phyloP scores from a whole-genome alignment of 2,113 vertebrate genomes.

The Eonycteris spelaea region DNA sequence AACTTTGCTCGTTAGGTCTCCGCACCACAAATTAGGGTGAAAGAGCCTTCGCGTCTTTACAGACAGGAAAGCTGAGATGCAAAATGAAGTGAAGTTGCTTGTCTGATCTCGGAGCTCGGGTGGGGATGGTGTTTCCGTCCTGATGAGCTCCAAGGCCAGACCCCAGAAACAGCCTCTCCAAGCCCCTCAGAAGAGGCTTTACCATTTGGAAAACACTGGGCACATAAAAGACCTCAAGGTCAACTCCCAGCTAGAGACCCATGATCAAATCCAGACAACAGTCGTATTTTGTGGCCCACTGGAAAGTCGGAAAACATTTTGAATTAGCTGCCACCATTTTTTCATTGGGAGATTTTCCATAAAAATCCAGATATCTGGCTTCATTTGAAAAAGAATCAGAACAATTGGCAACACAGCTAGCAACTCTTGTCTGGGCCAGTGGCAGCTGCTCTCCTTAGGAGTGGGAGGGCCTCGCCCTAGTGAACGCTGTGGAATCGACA shows the following conservation, averaged over 20 bases:
- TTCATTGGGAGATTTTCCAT: not conserved
- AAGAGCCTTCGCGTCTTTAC: not conserved
- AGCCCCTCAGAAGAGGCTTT: not conserved
- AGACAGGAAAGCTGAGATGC: not conserved
- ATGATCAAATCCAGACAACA: not conserved
- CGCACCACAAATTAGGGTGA: not conserved
- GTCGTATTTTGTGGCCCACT: not conserved
- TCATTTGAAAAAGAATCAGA: not conserved
- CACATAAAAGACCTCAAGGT: not conserved
- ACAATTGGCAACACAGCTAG: not conserved
- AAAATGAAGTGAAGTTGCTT: not conserved
- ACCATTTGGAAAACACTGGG: not conserved
- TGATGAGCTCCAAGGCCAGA: not conserved
- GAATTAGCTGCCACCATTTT: not conserved
- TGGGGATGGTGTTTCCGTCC: not conserved
- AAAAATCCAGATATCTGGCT: not conserved
- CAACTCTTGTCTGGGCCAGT: not conserved
- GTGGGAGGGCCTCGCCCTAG: not conserved
- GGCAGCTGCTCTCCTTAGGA: not conserved
- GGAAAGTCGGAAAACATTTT: not conserved
- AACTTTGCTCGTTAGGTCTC: too few species aligned
- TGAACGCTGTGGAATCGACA: accelerated
- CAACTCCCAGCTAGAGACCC: not conserved
- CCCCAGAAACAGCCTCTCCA: not conserved
- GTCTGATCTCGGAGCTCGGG: not conserved